These are phyloP conservation scores for Camponotus vicinus DNA, from an alignment of 1,140 invertebrate genomes.

Conservation along the genomic window DNA sequence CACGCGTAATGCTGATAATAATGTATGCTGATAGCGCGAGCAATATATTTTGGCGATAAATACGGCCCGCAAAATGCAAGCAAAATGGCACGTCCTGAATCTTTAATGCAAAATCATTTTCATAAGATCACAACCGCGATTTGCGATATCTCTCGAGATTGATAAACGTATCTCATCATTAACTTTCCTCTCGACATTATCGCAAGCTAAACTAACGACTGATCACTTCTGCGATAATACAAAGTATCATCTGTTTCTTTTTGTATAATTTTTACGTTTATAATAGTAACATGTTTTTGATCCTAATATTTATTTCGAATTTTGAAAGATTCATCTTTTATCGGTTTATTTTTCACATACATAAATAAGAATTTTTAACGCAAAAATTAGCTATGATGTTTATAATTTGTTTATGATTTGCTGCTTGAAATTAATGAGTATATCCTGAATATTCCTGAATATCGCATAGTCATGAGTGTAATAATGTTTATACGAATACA, in stretches of 20 bases:
- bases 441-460: not conserved
- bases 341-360: not conserved
- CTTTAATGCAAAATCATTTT: constrained; percentile 49
- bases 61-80: constrained; percentile 42
- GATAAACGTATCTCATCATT: constrained; percentile 24
- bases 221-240: not conserved
- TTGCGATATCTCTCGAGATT: constrained; percentile 27
- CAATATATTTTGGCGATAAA: constrained; percentile 62
- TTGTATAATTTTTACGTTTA: not conserved
- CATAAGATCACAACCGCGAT: constrained; percentile 17
- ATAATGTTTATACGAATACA: no score
- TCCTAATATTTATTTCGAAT: not conserved
- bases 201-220: not conserved
- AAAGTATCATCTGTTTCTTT: constrained; percentile 4
- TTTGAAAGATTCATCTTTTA: not conserved
- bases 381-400: not conserved
- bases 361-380: not conserved
- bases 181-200: constrained; percentile 23
- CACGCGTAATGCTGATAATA: constrained; percentile 57
- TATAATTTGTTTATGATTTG: constrained; percentile 36
- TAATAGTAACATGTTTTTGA: not conserved
- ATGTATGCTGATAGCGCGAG: constrained; percentile 55
- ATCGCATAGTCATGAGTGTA: not conserved
- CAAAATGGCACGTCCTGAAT: constrained; percentile 56
- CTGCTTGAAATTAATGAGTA: not conserved